phyloP scores from a whole-genome alignment of 2,888 invertebrate genomes.

The Tipula unca region DNA sequence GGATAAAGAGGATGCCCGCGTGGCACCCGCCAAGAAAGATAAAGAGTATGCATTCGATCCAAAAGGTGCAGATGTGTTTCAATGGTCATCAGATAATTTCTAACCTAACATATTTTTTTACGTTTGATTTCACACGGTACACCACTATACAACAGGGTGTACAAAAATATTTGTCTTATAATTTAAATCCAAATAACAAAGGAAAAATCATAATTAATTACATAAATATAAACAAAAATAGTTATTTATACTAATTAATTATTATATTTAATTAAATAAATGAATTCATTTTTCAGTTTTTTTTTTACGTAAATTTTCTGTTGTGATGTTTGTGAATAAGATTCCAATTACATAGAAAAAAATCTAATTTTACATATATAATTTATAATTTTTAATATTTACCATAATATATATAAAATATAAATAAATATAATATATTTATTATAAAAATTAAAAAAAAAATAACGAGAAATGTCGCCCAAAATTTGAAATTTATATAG shows the following conservation, averaged over 20 bases:
- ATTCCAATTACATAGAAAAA: neutral
- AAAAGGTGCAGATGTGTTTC: constrained; percentile 53
- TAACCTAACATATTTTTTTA: constrained; percentile 40
- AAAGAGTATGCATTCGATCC: constrained; percentile 66
- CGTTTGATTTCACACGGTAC: neutral
- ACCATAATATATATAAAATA: neutral
- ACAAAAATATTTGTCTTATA: neutral
- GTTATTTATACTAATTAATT: neutral
- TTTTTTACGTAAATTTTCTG: neutral
- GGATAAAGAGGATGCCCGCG: constrained; percentile 73
- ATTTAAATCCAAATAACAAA: neutral
- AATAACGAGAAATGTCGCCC: neutral
- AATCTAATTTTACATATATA: neutral
- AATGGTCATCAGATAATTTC: constrained; percentile 75
- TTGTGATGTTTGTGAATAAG: neutral
- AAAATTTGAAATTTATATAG: neutral
- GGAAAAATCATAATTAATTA: neutral
- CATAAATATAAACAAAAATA: neutral
- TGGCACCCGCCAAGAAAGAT: constrained; percentile 64
- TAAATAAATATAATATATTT: neutral
- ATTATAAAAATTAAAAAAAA: neutral
- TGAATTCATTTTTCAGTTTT: neutral
- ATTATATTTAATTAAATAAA: neutral
- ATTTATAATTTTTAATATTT: neutral
- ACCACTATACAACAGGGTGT: neutral